A percentile compares a stretch with the other conserved stretches of the same genome.
Evolutionary conservation across 2,113 vertebrate species (phyloP).

Genomic region (Pontoporia blainvillei): DNA sequence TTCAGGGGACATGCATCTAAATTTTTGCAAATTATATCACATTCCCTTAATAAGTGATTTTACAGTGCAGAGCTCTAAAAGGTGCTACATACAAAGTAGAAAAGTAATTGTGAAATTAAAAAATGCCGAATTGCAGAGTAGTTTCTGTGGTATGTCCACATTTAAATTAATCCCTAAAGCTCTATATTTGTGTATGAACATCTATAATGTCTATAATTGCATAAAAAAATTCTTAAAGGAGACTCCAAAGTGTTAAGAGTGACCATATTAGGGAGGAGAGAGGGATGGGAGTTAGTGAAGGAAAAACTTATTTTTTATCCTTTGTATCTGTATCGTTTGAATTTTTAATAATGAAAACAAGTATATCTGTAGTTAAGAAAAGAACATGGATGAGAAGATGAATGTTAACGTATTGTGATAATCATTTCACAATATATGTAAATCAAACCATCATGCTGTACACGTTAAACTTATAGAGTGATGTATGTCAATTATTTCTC

Average conservation of each 20-base stretch:
- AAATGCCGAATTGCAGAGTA: background rate
- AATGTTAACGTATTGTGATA: background rate
- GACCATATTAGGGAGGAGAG: background rate
- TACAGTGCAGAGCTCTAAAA: background rate
- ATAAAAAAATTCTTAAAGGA: background rate
- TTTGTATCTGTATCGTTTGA: background rate
- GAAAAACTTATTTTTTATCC: background rate
- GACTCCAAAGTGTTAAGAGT: background rate
- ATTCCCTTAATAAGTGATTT: background rate
- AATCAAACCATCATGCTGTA: background rate
- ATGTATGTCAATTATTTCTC: background rate
- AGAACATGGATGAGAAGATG: background rate
- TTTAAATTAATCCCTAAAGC: background rate
- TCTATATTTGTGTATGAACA: background rate
- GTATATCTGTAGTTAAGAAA: background rate
- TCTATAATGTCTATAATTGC: background rate
- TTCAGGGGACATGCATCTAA: background rate
- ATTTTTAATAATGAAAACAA: background rate
- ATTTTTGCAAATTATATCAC: background rate
- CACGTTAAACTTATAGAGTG: background rate
- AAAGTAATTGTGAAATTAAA: background rate
- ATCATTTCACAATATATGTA: background rate
- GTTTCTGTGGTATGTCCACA: background rate
- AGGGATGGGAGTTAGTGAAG: background rate
- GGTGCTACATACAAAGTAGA: background rate